phyloP scores from a whole-genome alignment of 2,888 invertebrate species.

The Rhabditoides inermis region DNA sequence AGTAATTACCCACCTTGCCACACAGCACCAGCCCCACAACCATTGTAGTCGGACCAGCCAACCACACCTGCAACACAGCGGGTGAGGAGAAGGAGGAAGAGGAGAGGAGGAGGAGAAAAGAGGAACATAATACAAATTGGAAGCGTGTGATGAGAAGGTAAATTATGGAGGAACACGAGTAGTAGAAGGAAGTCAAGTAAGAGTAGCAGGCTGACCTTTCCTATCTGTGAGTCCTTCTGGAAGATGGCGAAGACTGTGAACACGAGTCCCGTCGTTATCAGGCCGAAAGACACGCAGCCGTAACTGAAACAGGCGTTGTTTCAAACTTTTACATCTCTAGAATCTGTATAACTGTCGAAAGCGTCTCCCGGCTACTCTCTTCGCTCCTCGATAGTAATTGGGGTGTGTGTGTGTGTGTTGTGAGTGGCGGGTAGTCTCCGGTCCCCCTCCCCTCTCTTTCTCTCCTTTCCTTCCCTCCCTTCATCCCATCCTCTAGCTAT shows the following conservation, averaged over 20 bases:
- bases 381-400: background rate
- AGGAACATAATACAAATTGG: too few relatives aligned
- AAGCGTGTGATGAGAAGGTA: too few relatives aligned
- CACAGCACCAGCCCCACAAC: conserved; percentile 49
- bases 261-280: conserved; percentile 50
- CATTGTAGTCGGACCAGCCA: conserved; percentile 47
- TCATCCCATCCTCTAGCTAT: background rate
- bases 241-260: conserved; percentile 52
- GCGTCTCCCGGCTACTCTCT: background rate
- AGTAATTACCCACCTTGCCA: conserved; percentile 38
- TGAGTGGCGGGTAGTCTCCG: background rate
- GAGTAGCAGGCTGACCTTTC: conserved; percentile 33
- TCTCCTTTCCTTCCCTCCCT: background rate
- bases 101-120: too few relatives aligned
- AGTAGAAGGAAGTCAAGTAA: too few relatives aligned
- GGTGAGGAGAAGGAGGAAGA: too few relatives aligned
- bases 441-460: background rate
- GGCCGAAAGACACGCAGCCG: conserved; percentile 47
- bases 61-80: conserved; percentile 29
- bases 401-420: background rate
- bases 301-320: conserved; percentile 46
- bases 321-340: too few relatives aligned
- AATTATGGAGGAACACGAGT: too few relatives aligned
- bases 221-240: conserved; percentile 51
- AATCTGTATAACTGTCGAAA: background rate